phyloP scores from a whole-genome alignment of 2,888 invertebrate species.

The Selenia dentaria region DNA sequence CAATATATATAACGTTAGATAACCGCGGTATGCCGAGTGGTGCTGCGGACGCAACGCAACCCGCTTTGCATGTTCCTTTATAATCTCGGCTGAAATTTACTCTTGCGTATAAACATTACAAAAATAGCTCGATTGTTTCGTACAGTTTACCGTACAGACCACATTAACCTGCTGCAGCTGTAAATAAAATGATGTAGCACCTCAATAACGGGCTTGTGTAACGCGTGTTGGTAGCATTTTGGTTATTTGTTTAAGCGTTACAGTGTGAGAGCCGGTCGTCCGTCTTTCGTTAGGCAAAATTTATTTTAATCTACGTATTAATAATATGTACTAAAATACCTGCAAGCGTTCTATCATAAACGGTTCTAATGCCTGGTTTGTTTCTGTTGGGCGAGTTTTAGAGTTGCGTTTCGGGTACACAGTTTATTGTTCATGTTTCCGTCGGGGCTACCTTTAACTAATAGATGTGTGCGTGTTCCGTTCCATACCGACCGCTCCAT shows the following conservation, averaged over 20 bases:
- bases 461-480: slow-evolving; percentile 47
- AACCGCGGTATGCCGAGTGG: slow-evolving; percentile 8
- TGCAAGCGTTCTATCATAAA: slow-evolving; percentile 79
- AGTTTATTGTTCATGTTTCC: slow-evolving; percentile 60
- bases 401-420: slow-evolving; percentile 52
- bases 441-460: slow-evolving; percentile 49
- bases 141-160: slow-evolving; percentile 62
- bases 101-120: slow-evolving; percentile 53
- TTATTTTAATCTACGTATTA: slow-evolving; percentile 78
- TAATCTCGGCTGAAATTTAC: slow-evolving; percentile 42
- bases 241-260: slow-evolving; percentile 74
- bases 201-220: slow-evolving; percentile 69
- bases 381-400: slow-evolving; percentile 70
- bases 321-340: slow-evolving; percentile 76
- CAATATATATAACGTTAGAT: slow-evolving; percentile 14
- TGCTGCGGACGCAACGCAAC: slow-evolving; percentile 1
- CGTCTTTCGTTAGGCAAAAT: slow-evolving; percentile 66
- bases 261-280: slow-evolving; percentile 60
- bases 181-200: slow-evolving; percentile 81
- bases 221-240: slow-evolving; percentile 69
- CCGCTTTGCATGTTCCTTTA: slow-evolving; percentile 9
- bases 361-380: slow-evolving; percentile 76
- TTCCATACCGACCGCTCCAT: slow-evolving; percentile 39
- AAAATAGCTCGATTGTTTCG: slow-evolving; percentile 74
- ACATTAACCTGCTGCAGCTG: slow-evolving; percentile 72